These are phyloP conservation scores for Cinclus mexicanus DNA, from an alignment of 2,113 vertebrate genomes.

Conservation along the genomic window DNA sequence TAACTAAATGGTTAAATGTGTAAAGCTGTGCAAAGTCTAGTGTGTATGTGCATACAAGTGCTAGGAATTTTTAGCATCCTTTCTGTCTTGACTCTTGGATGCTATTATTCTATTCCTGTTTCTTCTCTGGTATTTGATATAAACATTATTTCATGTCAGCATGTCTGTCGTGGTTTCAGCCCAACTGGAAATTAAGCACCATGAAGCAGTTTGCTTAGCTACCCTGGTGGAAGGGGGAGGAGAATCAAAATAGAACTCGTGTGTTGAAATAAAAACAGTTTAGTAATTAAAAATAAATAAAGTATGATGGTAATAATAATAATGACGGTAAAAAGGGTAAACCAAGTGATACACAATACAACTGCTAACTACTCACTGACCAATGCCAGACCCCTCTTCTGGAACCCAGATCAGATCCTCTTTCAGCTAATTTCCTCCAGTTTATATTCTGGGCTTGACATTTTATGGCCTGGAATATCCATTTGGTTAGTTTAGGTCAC, in stretches of 20 bases:
- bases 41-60: neutral
- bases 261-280: neutral
- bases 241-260: neutral
- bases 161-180: neutral
- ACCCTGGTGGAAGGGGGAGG: neutral
- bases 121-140: neutral
- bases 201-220: neutral
- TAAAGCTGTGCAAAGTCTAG: neutral
- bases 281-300: neutral
- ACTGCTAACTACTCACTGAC: neutral
- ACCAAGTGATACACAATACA: neutral
- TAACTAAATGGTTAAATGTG: neutral
- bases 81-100: neutral
- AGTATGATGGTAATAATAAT: neutral
- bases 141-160: neutral
- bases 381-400: neutral
- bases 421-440: neutral
- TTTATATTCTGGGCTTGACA: neutral
- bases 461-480: neutral
- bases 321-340: neutral
- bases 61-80: neutral
- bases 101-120: neutral
- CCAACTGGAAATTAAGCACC: neutral
- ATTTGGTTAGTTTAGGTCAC: neutral
- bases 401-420: rapidly evolving